phyloP scores from a whole-genome alignment of 2,888 invertebrate species.

The Nephrotoma flavescens region DNA sequence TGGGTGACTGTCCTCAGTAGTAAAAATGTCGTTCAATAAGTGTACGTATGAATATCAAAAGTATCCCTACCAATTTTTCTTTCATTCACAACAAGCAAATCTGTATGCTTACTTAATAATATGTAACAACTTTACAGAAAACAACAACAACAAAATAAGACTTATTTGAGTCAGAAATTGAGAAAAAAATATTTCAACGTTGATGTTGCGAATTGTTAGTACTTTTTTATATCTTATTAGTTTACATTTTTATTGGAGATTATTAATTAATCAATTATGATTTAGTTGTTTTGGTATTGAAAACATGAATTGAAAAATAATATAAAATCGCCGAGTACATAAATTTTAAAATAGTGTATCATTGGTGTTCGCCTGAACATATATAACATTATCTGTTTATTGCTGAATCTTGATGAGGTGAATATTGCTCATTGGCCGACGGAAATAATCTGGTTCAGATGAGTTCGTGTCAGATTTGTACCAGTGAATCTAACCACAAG shows the following conservation, averaged over 20 bases:
- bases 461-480: too few species aligned
- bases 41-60: background rate
- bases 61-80: background rate
- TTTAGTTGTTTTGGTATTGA: background rate
- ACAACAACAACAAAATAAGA: background rate
- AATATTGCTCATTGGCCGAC: too few species aligned
- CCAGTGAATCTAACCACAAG: too few species aligned
- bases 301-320: background rate
- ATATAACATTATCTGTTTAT: background rate
- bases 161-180: background rate
- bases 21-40: background rate
- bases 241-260: background rate
- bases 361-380: background rate
- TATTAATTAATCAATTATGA: background rate
- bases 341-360: background rate
- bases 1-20: background rate
- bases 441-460: too few species aligned
- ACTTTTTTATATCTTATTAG: background rate
- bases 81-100: background rate
- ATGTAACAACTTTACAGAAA: background rate
- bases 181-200: background rate
- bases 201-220: background rate
- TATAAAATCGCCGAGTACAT: background rate
- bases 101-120: background rate
- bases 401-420: too few species aligned